phyloP scores from a whole-genome alignment of 2,888 invertebrate species.

The Aethes cnicana region DNA sequence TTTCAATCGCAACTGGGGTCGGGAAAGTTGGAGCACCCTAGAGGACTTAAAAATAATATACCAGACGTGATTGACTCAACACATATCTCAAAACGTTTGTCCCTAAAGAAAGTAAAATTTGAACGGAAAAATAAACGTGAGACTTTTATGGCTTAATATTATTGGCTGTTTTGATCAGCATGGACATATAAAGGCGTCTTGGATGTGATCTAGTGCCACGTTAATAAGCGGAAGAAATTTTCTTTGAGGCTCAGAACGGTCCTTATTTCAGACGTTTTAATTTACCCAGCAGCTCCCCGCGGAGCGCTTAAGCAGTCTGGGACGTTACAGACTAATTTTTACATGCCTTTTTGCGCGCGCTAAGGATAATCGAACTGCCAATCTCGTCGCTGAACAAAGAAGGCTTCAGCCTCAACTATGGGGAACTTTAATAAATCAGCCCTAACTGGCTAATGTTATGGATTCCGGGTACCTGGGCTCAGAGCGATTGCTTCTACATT shows the following conservation, averaged over 20 bases:
- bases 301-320: slow-evolving; percentile 74
- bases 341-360: slow-evolving; percentile 69
- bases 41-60: slow-evolving; percentile 78
- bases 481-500: neutral
- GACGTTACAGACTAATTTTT: slow-evolving; percentile 75
- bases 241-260: slow-evolving; percentile 49
- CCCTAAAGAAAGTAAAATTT: too few species aligned
- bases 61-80: slow-evolving; percentile 52
- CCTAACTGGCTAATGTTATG: slow-evolving; percentile 32
- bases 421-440: slow-evolving; percentile 58
- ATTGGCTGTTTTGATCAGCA: slow-evolving; percentile 1
- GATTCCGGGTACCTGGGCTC: slow-evolving; percentile 13
- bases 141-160: too few species aligned
- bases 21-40: slow-evolving; percentile 73
- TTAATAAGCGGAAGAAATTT: slow-evolving; percentile 52
- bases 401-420: slow-evolving; percentile 53
- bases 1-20: slow-evolving; percentile 62
- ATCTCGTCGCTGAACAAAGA: slow-evolving; percentile 68
- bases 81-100: slow-evolving; percentile 17
- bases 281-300: slow-evolving; percentile 60
- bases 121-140: too few species aligned
- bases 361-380: slow-evolving; percentile 79
- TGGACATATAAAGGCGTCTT: slow-evolving; percentile 8
- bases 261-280: slow-evolving; percentile 69
- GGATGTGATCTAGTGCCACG: slow-evolving; percentile 27